Conservation (phyloP, 2,797 vertebrate species). For the Epinephelus malabaricus region DNA sequence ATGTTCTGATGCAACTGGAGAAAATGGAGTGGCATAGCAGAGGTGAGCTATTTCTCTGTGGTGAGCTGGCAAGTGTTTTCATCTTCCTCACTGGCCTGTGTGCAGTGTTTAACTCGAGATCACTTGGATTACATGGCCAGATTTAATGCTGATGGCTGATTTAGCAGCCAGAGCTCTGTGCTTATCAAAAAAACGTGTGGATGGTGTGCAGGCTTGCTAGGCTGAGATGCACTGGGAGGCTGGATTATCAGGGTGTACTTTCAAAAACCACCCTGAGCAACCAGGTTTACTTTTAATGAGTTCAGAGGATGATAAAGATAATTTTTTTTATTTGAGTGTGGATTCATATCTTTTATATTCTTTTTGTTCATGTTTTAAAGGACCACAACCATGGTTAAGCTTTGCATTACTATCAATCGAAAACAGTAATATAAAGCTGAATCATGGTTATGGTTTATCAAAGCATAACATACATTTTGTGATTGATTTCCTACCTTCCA, state of each 20-base stretch:
- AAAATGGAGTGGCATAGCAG: slow-evolving; percentile 70
- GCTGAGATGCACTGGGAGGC: slow-evolving; percentile 13
- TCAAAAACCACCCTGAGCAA: neutral
- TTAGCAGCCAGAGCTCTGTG: slow-evolving; percentile 48
- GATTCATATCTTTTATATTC: neutral
- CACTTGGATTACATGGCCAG: slow-evolving; percentile 56
- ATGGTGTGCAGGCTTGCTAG: slow-evolving; percentile 11
- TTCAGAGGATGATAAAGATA: neutral
- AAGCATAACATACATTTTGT: neutral
- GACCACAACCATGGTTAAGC: neutral
- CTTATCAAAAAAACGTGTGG: slow-evolving; percentile 55
- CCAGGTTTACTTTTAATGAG: slow-evolving; percentile 7
- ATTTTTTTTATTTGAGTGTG: neutral
- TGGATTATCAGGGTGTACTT: neutral
- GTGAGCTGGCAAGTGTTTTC: slow-evolving; percentile 66
- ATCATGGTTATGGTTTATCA: neutral
- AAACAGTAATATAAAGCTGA: no score
- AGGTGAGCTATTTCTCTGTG: slow-evolving; percentile 60
- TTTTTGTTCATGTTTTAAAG: neutral
- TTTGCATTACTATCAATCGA: no score
- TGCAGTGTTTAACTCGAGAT: slow-evolving; percentile 67
- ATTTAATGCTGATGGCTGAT: slow-evolving; percentile 60
- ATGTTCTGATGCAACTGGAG: slow-evolving; percentile 62
- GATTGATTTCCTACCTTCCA: neutral
- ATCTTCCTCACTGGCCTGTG: slow-evolving; percentile 56